Conservation (phyloP, 2,888 invertebrate genomes). For the Scaptomyza tumidula region DNA sequence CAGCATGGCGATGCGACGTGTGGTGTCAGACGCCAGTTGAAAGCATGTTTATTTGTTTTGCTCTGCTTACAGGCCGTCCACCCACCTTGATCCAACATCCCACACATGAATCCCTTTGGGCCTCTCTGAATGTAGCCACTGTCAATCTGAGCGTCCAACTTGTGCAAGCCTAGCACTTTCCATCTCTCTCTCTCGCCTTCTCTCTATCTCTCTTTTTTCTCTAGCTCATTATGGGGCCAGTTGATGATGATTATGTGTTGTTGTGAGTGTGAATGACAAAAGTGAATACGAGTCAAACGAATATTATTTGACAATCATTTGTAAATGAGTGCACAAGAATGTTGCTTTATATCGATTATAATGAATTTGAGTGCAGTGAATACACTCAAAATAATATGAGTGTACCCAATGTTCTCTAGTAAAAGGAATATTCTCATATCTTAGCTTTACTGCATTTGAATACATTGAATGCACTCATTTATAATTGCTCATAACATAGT, state of each 20-base stretch:
- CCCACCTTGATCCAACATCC: background rate
- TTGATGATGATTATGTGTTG: constrained; percentile 10
- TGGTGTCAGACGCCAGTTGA: constrained; percentile 80
- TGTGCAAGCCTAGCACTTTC: background rate
- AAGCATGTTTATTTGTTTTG: constrained; percentile 80
- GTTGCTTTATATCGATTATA: background rate
- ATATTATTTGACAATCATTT: background rate
- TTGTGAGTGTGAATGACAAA: constrained; percentile 9
- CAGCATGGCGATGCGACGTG: constrained; percentile 54
- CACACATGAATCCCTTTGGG: background rate
- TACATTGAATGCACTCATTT: too few species aligned
- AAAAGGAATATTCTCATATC: background rate
- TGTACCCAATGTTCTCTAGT: background rate
- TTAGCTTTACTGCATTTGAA: background rate
- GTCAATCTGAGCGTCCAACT: constrained; percentile 48
- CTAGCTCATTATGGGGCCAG: constrained; percentile 24
- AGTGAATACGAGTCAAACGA: constrained; percentile 1
- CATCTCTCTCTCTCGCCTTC: constrained; percentile 11
- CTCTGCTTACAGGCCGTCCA: constrained; percentile 28
- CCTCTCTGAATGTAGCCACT: constrained; percentile 36
- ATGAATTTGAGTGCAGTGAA: background rate
- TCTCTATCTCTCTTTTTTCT: constrained; percentile 10
- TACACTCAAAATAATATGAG: background rate
- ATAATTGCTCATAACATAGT: too few species aligned
- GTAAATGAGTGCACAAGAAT: background rate